phyloP scores from a whole-genome alignment of 2,113 vertebrate species.

The Piprites chloris region DNA sequence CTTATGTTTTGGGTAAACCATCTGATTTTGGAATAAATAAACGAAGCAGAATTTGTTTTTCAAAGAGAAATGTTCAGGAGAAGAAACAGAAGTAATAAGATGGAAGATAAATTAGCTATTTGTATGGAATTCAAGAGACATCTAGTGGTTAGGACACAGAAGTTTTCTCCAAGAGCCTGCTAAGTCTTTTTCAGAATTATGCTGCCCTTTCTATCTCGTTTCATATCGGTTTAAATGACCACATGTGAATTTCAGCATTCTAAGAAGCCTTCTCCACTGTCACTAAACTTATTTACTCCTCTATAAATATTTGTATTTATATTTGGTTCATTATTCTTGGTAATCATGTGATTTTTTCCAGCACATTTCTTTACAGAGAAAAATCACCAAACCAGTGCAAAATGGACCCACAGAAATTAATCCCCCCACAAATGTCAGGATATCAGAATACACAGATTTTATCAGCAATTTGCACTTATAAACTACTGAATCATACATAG shows the following conservation, averaged over 20 bases:
- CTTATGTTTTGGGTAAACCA: neutral
- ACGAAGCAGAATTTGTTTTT: neutral
- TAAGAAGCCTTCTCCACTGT: neutral
- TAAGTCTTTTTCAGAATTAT: neutral
- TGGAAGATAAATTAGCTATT: conserved; percentile 39
- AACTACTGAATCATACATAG: neutral
- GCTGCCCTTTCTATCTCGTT: neutral
- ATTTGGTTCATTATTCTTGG: neutral
- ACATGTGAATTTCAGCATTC: neutral
- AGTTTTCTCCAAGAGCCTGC: neutral
- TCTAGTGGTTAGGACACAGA: conserved; percentile 70
- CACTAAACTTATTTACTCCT: neutral
- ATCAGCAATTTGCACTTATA: neutral
- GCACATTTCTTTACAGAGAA: neutral
- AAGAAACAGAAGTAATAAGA: conserved; percentile 4
- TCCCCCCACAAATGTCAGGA: neutral
- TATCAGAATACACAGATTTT: neutral
- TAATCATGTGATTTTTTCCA: neutral
- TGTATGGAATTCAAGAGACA: conserved; percentile 69
- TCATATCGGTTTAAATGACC: neutral
- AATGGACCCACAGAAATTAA: neutral
- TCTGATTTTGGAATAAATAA: neutral
- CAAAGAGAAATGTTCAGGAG: conserved; percentile 8
- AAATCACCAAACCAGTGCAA: neutral
- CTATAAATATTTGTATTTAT: neutral